phyloP scores from a whole-genome alignment of 2,113 vertebrate species.

The Todiramphus chloris region DNA sequence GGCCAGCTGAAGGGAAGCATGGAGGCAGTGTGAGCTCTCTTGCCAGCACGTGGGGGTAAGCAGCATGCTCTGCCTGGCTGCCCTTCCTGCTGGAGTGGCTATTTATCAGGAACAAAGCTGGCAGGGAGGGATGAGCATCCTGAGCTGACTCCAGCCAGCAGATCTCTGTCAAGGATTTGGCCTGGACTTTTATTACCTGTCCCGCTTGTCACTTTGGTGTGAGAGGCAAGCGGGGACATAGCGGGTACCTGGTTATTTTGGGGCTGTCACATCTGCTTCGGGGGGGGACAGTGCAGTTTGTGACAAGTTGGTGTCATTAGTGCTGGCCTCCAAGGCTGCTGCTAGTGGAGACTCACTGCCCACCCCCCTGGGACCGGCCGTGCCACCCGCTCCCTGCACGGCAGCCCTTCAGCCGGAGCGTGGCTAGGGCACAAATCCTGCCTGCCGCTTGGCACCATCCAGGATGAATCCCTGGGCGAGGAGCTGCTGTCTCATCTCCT shows the following conservation, averaged over 20 bases:
- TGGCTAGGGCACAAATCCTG: not conserved
- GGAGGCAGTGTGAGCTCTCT: not conserved
- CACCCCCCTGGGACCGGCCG: not conserved
- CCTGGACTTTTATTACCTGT: slow-evolving; percentile 22
- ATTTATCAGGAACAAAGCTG: not conserved
- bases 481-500: not conserved
- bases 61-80: fast-evolving
- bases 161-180: slow-evolving; percentile 22
- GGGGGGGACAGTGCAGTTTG: not conserved
- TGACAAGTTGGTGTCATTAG: slow-evolving; percentile 38
- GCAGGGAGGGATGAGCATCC: not conserved
- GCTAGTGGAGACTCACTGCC: not conserved
- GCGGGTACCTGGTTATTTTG: not conserved
- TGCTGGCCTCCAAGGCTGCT: not conserved
- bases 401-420: not conserved
- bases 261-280: slow-evolving; percentile 46
- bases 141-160: not conserved
- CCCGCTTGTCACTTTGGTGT: slow-evolving; percentile 11
- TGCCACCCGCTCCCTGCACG: not conserved
- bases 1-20: not conserved
- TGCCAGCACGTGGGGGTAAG: not conserved
- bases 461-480: not conserved
- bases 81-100: not conserved
- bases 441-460: not conserved
- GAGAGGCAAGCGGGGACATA: not conserved